Evolutionary conservation across 1,140 invertebrate genomes (phyloP).

Genomic region (Aphis gossypii): DNA sequence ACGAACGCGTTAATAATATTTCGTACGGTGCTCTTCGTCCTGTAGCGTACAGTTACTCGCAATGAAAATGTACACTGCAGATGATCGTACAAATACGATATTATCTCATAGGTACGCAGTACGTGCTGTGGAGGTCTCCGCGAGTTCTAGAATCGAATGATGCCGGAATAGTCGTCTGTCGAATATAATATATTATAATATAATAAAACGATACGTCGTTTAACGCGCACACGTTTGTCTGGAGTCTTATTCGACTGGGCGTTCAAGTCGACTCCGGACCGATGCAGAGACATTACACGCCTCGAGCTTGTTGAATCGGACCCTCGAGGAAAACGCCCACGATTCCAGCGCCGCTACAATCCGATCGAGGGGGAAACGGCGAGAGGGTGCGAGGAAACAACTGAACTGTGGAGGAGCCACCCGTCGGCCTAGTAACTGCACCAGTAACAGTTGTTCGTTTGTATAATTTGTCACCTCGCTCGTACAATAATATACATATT

Average conservation of each 20-base stretch:
- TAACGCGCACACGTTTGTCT: too few species aligned
- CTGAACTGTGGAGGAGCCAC: background rate
- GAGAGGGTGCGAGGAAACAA: background rate
- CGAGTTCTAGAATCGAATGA: background rate
- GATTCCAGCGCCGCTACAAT: background rate
- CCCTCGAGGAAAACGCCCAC: background rate
- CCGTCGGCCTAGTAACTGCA: background rate
- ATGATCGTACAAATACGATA: background rate
- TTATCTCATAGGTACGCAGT: background rate
- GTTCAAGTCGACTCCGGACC: background rate
- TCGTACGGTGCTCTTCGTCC: background rate
- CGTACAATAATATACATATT: background rate
- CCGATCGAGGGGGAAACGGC: background rate
- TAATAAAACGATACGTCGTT: background rate
- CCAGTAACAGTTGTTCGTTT: background rate
- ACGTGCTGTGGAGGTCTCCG: background rate
- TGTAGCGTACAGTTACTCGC: background rate
- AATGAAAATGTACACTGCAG: background rate
- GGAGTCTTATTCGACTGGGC: background rate
- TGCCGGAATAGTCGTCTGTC: background rate
- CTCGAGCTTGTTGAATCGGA: background rate
- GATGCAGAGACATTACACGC: background rate
- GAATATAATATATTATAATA: background rate
- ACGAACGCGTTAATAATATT: background rate
- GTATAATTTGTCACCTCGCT: constrained; percentile 8